A percentile compares a stretch with the other conserved stretches of the same genome.
Evolutionary conservation across 2,797 vertebrate genomes (phyloP).

Genomic region (Peromyscus attwateri): DNA sequence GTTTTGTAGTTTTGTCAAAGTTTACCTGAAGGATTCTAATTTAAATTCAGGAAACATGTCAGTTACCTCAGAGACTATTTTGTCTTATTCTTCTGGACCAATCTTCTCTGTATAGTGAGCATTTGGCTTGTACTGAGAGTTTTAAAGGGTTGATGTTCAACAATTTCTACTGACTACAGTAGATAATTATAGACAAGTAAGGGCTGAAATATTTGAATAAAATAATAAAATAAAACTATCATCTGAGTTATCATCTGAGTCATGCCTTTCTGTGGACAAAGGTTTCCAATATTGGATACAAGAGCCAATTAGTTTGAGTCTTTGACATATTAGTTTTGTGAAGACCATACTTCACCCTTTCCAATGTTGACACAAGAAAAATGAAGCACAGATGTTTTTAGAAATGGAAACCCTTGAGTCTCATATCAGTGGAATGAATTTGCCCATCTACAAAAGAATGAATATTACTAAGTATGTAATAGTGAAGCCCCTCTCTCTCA

Average conservation of each 20-base stretch:
- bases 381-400: conserved; percentile 60
- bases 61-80: conserved; percentile 63
- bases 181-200: conserved; percentile 59
- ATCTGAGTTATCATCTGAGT: conserved; percentile 19
- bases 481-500: background rate
- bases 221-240: conserved; percentile 52
- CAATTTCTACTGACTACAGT: conserved; percentile 31
- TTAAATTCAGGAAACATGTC: conserved; percentile 47
- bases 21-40: conserved; percentile 63
- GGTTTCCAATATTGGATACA: background rate
- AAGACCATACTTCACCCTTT: conserved; percentile 56
- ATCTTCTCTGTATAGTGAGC: background rate
- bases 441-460: conserved; percentile 46
- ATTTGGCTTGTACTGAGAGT: conserved; percentile 1
- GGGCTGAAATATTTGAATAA: conserved; percentile 50
- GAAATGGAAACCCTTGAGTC: conserved; percentile 48
- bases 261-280: conserved; percentile 59
- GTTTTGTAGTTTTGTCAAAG: conserved; percentile 56
- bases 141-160: conserved; percentile 43
- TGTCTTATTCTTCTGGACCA: conserved; percentile 28
- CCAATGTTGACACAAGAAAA: conserved; percentile 67
- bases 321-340: conserved; percentile 66
- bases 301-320: conserved; percentile 45
- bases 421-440: conserved; percentile 29
- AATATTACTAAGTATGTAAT: conserved; percentile 47